These are phyloP conservation scores for Lasiurus borealis DNA, from an alignment of 2,113 vertebrate genomes.

Conservation along the genomic window DNA sequence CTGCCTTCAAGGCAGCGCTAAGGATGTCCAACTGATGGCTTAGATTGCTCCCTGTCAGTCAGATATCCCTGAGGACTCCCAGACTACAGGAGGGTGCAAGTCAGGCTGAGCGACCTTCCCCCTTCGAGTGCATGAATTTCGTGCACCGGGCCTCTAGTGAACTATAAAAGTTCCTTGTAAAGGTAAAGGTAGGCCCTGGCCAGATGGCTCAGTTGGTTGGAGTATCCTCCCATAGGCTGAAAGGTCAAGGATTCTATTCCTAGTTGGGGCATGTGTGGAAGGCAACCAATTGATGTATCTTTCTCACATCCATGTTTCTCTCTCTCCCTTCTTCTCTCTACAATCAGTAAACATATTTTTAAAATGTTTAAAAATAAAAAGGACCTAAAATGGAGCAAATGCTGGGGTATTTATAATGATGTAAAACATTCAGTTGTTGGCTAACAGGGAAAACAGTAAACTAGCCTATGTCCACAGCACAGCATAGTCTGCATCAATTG, in stretches of 20 bases:
- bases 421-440: slow-evolving; percentile 40
- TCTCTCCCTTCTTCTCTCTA: background rate
- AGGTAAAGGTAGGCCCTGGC: background rate
- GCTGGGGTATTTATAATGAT: slow-evolving; percentile 27
- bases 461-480: background rate
- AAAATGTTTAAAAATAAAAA: background rate
- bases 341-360: background rate
- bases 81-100: too few relatives aligned
- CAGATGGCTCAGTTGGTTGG: background rate
- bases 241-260: background rate
- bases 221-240: background rate
- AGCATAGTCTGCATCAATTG: background rate
- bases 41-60: too few relatives aligned
- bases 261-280: background rate
- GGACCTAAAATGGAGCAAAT: slow-evolving; percentile 12
- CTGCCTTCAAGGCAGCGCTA: too few relatives aligned
- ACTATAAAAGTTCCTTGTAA: slow-evolving; percentile 27
- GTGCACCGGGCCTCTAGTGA: background rate
- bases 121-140: too few relatives aligned
- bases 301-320: background rate
- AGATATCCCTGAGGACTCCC: too few relatives aligned
- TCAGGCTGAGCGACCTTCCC: too few relatives aligned
- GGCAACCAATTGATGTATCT: background rate
- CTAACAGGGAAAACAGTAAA: slow-evolving; percentile 40
- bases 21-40: too few relatives aligned